Evolutionary conservation across 2,888 invertebrate species (phyloP).

Genomic region (Scaptomyza parva): DNA sequence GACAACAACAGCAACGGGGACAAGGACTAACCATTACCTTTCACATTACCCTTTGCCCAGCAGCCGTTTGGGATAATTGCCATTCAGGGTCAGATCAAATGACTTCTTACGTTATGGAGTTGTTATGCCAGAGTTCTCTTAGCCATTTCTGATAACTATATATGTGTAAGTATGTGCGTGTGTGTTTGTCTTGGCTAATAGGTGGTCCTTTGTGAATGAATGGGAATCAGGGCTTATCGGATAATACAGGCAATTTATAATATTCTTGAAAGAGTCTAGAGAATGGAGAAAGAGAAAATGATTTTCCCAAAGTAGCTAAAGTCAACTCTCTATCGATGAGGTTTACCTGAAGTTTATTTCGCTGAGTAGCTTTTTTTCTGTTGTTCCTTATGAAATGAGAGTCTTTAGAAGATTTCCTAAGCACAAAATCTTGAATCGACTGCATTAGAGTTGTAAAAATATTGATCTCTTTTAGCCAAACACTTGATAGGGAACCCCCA

Average conservation of each 20-base stretch:
- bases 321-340: not conserved
- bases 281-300: not conserved
- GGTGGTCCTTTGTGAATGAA: constrained; percentile 58
- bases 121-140: constrained; percentile 37
- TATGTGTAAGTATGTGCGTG: constrained; percentile 26
- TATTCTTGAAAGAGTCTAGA: not conserved
- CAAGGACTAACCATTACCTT: constrained; percentile 25
- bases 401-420: constrained; percentile 11
- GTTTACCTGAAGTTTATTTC: not conserved
- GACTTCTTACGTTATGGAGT: constrained; percentile 55
- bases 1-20: constrained; percentile 30
- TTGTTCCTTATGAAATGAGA: not conserved
- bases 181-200: constrained; percentile 37
- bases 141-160: constrained; percentile 54
- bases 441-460: constrained; percentile 44
- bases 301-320: constrained; percentile 12
- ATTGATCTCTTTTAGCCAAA: constrained; percentile 18
- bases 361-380: constrained; percentile 14
- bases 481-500: constrained; percentile 27
- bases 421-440: too few relatives aligned
- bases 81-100: constrained; percentile 66
- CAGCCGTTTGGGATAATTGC: constrained; percentile 66
- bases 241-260: not conserved
- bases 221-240: not conserved
- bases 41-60: constrained; percentile 42